Base-by-base conservation (phyloP, 35 echinoderm and acorn worm species). In the Chiridota heheva region DNA sequence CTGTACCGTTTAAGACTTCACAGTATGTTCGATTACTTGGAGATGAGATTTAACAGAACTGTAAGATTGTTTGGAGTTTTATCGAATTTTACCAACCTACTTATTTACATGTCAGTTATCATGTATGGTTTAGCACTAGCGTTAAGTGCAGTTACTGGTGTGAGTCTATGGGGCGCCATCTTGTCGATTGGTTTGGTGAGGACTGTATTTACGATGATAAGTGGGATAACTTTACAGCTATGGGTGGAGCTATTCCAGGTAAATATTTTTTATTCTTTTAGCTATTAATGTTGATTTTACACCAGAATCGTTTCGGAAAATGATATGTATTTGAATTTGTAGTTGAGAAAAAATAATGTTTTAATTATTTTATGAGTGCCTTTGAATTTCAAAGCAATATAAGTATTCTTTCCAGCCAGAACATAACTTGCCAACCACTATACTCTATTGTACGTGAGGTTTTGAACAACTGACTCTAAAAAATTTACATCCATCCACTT, bases 171-270 rank as follows among this genome's bases (percentile, higher is more conserved):
- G 75, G 75, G 75, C 36, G 75, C 75, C 16, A 78, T 78, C 20
- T 58, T 78, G 2, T 78, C 75, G 0, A 78, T 78, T 12, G 75
- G 75, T 25, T 57, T 78, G 31, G 75, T 78, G 18, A 78, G 75
- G 47, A 78, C 75, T 39, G 62, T 78, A 29, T 78, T 78, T 58
- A 78, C 75, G 5, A 78, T 58, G 58, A 51, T 51, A n/a, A 51
- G 46, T 51, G 20, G 46, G 46, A 7, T 20, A n/a, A 51, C 46
- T 10, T 51, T 7, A 51, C 46, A n/a, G 20, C 46, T 7, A 22
- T 77, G 73, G 73, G 49, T 77, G 29, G 73, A 77, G 24, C 73
- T 77, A 10, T 77, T 77, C 40, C 73, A 77, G 73, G 73, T 77
- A 44, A 27, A 17, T n/a, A n/a, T n/a, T n/a, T n/a, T n/a, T n/a